Evolutionary conservation across 2,888 invertebrate species (phyloP).

Genomic region (Chouioia cunea): DNA sequence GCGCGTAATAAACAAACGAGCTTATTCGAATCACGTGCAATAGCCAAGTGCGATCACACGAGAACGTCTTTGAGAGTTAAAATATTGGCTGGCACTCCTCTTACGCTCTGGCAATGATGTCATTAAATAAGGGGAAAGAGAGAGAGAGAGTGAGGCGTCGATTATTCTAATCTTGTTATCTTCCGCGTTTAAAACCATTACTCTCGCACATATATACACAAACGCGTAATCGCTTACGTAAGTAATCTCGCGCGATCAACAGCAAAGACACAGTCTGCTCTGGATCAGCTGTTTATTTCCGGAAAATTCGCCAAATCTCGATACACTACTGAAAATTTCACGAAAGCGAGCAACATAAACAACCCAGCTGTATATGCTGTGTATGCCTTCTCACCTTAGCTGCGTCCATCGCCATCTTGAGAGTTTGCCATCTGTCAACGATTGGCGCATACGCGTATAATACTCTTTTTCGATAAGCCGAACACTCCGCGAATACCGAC

Average conservation of each 20-base stretch:
- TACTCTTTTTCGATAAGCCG: no score
- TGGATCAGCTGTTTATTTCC: neutral
- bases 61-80: constrained; percentile 3
- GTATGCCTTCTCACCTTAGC: constrained; percentile 31
- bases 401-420: constrained; percentile 48
- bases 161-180: constrained; percentile 44
- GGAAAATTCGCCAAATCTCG: neutral
- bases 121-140: constrained; percentile 35
- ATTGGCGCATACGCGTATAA: neutral
- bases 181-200: constrained; percentile 33
- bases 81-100: constrained; percentile 33
- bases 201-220: constrained; percentile 2
- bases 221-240: constrained; percentile 25
- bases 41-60: constrained; percentile 4
- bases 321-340: constrained; percentile 30
- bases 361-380: constrained; percentile 26
- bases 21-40: constrained; percentile 19
- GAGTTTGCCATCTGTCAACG: constrained; percentile 44
- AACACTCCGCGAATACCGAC: no score
- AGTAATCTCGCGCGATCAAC: neutral
- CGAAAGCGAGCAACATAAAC: constrained; percentile 29
- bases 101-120: constrained; percentile 37
- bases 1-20: constrained; percentile 27
- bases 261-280: neutral
- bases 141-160: constrained; percentile 12